Evolutionary conservation across 2,888 invertebrate genomes (phyloP).

Genomic region (Danaus chrysippus): DNA sequence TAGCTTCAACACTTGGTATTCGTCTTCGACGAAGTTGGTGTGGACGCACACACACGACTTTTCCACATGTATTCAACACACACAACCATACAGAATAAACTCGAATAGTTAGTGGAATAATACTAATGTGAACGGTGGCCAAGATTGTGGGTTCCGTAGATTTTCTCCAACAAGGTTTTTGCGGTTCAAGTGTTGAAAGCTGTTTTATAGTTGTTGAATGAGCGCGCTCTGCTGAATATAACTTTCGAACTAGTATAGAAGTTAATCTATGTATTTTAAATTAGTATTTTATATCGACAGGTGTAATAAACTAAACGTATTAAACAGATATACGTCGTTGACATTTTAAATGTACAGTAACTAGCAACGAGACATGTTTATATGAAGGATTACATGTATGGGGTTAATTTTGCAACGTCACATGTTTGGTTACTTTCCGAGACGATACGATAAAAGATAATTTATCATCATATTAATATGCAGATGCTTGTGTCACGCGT

Average conservation of each 20-base stretch:
- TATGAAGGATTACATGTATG: not conserved
- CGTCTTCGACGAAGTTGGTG: too few relatives aligned
- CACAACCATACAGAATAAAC: slow-evolving; percentile 38
- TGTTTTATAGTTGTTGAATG: not conserved
- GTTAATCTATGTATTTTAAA: too few relatives aligned
- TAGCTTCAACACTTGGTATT: too few relatives aligned
- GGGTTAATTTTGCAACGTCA: slow-evolving; percentile 23
- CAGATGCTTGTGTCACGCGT: slow-evolving; percentile 60
- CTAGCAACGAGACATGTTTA: too few relatives aligned
- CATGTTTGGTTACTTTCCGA: slow-evolving; percentile 44
- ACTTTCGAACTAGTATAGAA: not conserved
- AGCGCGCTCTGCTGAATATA: slow-evolving; percentile 5
- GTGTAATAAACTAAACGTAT: too few relatives aligned
- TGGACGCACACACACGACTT: slow-evolving; percentile 36
- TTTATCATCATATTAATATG: slow-evolving; percentile 41
- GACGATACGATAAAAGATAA: slow-evolving; percentile 46
- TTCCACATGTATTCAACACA: slow-evolving; percentile 37
- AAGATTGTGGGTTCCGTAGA: slow-evolving; percentile 34
- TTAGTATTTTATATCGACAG: too few relatives aligned
- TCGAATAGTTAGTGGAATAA: slow-evolving; percentile 66
- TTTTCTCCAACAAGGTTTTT: slow-evolving; percentile 48
- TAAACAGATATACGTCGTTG: too few relatives aligned
- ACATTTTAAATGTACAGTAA: too few relatives aligned
- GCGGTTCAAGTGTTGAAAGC: too few relatives aligned
- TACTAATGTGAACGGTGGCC: slow-evolving; percentile 39